A percentile compares a stretch with the other conserved stretches of the same genome.
These are phyloP conservation scores for Peromyscus melanophrys DNA, from an alignment of 2,797 vertebrate species.

Conservation along the genomic window DNA sequence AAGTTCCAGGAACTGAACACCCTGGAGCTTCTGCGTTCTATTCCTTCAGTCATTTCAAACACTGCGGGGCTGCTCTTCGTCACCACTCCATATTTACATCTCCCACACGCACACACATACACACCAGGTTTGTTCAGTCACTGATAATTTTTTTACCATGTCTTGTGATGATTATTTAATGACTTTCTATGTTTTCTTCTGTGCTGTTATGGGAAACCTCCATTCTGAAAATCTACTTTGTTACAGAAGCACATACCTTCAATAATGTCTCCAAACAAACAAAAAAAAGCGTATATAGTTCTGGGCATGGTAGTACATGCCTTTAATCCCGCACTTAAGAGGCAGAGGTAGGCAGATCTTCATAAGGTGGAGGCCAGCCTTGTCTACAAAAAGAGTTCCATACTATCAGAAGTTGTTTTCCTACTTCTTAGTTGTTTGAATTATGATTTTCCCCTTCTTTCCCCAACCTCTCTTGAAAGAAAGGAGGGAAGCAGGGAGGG, in stretches of 20 bases:
- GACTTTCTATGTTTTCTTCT: neutral
- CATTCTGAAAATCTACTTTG: constrained; percentile 85
- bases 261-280: constrained; percentile 89
- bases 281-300: constrained; percentile 96
- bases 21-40: neutral
- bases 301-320: neutral
- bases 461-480: neutral
- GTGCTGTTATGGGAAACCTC: neutral
- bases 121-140: neutral
- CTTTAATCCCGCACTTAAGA: neutral
- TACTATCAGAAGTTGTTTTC: neutral
- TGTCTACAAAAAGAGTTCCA: neutral
- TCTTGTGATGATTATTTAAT: neutral
- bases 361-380: neutral
- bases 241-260: constrained; percentile 92
- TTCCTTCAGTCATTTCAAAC: neutral
- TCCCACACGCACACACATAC: neutral
- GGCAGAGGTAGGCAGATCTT: neutral
- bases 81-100: neutral
- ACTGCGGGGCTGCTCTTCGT: too few species aligned
- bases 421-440: neutral
- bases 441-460: neutral
- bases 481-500: neutral
- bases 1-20: neutral
- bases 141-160: neutral